Percentiles rank a stretch among this genome's conserved stretches.
phyloP scores from a whole-genome alignment of 1,140 invertebrate species.

The Drosophila persimilis region DNA sequence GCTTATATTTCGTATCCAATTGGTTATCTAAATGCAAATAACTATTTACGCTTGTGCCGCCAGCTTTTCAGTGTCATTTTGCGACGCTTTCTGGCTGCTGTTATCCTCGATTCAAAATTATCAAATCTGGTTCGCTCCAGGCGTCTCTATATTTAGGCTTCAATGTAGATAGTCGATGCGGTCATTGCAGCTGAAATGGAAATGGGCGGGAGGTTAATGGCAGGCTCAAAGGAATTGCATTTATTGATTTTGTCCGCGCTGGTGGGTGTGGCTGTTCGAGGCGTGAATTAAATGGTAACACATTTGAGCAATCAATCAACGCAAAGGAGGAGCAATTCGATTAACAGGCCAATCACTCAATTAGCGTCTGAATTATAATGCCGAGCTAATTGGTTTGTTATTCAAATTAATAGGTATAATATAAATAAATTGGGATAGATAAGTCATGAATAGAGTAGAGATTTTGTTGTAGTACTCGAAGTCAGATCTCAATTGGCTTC shows the following conservation, averaged over 20 bases:
- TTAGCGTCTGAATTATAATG: slow-evolving; percentile 27
- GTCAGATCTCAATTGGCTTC: slow-evolving; percentile 2
- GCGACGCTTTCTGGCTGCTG: slow-evolving; percentile 18
- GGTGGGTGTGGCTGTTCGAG: slow-evolving; percentile 31
- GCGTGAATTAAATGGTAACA: slow-evolving; percentile 27
- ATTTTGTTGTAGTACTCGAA: slow-evolving; percentile 1
- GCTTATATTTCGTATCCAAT: neutral
- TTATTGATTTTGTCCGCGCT: slow-evolving; percentile 50
- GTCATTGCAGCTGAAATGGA: slow-evolving; percentile 32
- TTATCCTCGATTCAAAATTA: slow-evolving; percentile 11
- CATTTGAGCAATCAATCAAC: neutral
- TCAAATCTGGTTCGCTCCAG: slow-evolving; percentile 7
- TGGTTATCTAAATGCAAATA: slow-evolving; percentile 32
- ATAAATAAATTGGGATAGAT: slow-evolving; percentile 30
- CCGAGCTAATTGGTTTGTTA: neutral
- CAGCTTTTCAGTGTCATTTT: slow-evolving; percentile 71
- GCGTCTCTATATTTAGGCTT: slow-evolving; percentile 9
- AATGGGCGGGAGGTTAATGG: slow-evolving; percentile 1
- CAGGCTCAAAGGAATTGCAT: slow-evolving; percentile 24
- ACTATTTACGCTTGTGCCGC: slow-evolving; percentile 73
- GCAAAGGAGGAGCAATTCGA: neutral
- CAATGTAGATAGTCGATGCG: slow-evolving; percentile 1
- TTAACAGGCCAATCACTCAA: slow-evolving; percentile 23
- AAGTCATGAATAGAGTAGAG: slow-evolving; percentile 10
- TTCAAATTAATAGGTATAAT: slow-evolving; percentile 6